phyloP scores from a whole-genome alignment of 1,140 invertebrate species.

The Palaemon carinicauda region DNA sequence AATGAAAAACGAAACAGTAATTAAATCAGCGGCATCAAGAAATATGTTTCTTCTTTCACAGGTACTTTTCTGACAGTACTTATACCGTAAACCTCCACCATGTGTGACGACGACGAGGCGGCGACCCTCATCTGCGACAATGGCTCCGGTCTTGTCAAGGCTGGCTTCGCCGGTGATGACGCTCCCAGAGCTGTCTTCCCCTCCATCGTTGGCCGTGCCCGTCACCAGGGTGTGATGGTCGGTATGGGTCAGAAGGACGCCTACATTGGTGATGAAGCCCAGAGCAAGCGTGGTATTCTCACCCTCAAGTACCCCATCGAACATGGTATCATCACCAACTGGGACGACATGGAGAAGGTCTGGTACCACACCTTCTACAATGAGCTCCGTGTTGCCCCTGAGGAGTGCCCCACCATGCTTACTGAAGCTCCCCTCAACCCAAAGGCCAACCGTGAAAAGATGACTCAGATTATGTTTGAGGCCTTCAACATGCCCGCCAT shows the following conservation, averaged over 20 bases:
- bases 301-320: conserved; percentile 94
- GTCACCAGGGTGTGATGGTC: conserved; percentile 84
- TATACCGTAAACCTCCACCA: too few relatives aligned
- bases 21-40: too few relatives aligned
- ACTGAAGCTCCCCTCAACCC: conserved; percentile 89
- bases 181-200: conserved; percentile 95
- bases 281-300: conserved; percentile 90
- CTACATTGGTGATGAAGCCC: conserved; percentile 92
- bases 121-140: conserved; percentile 65
- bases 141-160: conserved; percentile 75
- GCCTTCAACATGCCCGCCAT: conserved; percentile 92
- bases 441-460: conserved; percentile 87
- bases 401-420: conserved; percentile 89
- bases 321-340: conserved; percentile 95
- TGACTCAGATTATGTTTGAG: conserved; percentile 93
- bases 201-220: conserved; percentile 72
- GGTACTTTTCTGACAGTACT: too few relatives aligned
- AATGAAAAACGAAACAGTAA: too few relatives aligned
- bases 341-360: conserved; percentile 97
- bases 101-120: too few relatives aligned
- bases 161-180: conserved; percentile 81
- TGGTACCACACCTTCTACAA: conserved; percentile 97
- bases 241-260: conserved; percentile 94
- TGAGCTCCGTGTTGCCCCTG: conserved; percentile 93
- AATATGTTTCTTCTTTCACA: too few relatives aligned